Percentiles rank a stretch among this genome's conserved stretches.
These are phyloP conservation scores for Ligdia adustata DNA, from an alignment of 2,888 invertebrate genomes.

Conservation along the genomic window DNA sequence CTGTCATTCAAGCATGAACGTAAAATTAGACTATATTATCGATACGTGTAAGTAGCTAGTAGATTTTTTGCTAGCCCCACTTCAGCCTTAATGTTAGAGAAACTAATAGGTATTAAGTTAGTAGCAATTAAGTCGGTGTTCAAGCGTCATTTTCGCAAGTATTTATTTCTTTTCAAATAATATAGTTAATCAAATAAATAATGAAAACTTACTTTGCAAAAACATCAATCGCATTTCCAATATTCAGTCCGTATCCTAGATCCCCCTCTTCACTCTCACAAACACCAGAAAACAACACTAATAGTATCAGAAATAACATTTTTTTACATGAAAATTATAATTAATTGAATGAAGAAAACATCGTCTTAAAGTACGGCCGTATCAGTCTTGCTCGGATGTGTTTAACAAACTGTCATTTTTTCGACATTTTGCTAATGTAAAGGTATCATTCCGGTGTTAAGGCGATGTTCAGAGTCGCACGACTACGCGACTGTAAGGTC, in stretches of 20 bases:
- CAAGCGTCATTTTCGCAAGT: no score
- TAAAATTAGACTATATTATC: no score
- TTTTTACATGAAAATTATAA: slow-evolving; percentile 22
- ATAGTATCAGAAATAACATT: slow-evolving; percentile 48
- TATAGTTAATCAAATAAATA: neutral
- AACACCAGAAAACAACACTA: slow-evolving; percentile 49
- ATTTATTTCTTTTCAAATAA: no score
- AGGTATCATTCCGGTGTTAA: slow-evolving; percentile 40
- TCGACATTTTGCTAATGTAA: slow-evolving; percentile 77
- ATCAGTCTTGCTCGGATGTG: slow-evolving; percentile 47
- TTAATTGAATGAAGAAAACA: slow-evolving; percentile 29
- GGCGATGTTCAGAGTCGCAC: no score
- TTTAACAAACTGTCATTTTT: slow-evolving; percentile 68
- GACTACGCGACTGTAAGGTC: neutral
- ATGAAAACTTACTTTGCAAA: slow-evolving; percentile 73
- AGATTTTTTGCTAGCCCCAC: no score
- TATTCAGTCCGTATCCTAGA: slow-evolving; percentile 66
- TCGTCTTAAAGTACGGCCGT: slow-evolving; percentile 29
- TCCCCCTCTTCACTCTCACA: slow-evolving; percentile 63
- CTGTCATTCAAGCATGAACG: no score
- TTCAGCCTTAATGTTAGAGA: no score
- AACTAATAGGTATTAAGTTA: no score
- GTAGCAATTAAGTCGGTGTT: no score
- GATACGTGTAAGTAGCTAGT: no score
- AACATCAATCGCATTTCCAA: slow-evolving; percentile 74